Evolutionary conservation across 2,888 invertebrate species (phyloP), one percentile per base, ranked within the genome.

Genomic region (Hydrotaea cyrtoneurina): DNA sequence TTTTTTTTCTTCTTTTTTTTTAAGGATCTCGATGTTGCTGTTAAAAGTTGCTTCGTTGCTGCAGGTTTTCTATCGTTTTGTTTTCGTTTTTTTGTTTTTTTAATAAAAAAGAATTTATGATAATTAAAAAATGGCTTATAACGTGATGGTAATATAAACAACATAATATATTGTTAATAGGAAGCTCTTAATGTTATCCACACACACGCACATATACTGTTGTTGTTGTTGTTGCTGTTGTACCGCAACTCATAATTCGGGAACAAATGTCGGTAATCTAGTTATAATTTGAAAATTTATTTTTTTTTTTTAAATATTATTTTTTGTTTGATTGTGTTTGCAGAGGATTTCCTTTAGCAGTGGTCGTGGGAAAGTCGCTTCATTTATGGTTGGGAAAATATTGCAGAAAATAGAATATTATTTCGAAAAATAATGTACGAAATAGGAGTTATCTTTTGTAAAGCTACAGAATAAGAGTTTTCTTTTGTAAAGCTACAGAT

Each of bases 51-150:
- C 26, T 59, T 69, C 50, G 15, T 39, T 62, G 71, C 75, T 76
- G 80, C 46, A 62, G 75, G 57, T 71, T 71, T 76, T 59, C 57
- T 31, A 31, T 31, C 31, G 31, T 31, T 31, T 3, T 59, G 43
- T 57, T 57, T 23, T 21, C 8, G 10, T 13, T 59, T 5, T 26
- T 15, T n/a, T n/a, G n/a, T n/a, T n/a, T n/a, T 21, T 19, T 46
- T 43, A 64, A 17, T 21, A 31, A 21, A 36, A 69, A 53, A 5
- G 55, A 73, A 77, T 72, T 77, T 72, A 62, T 64, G 62, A 72
- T 76, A 76, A 81, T 81, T 59, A 76, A 76, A 80, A 71, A 77
- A 77, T 39, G 69, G 59, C 78, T 78, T 82, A 53, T 73, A 73
- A 73, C 77, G 64, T 77, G 36, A 77, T 69, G 55, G 46, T 66